A percentile compares a stretch with the other conserved stretches of the same genome.
Evolutionary conservation across 2,888 invertebrate species (phyloP).

Genomic region (Drosophila subquinaria): DNA sequence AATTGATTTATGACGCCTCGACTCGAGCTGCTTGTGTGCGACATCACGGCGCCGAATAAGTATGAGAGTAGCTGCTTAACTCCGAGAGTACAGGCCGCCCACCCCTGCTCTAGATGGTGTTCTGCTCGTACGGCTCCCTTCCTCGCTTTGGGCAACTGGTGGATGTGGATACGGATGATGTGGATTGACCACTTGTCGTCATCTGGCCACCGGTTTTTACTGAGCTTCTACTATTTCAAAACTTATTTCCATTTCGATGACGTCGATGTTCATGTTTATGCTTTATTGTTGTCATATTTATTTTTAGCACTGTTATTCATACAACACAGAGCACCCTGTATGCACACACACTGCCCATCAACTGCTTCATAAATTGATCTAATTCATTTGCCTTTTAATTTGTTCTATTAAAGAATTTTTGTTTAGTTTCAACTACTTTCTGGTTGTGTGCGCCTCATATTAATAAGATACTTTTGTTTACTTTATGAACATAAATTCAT

Average conservation of each 20-base stretch:
- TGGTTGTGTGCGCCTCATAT: slow-evolving; percentile 33
- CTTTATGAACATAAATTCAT: slow-evolving; percentile 24
- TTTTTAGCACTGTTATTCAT: slow-evolving; percentile 57
- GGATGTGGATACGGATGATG: slow-evolving; percentile 7
- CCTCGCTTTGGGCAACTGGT: slow-evolving; percentile 15
- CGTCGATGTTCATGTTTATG: slow-evolving; percentile 35
- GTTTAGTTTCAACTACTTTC: slow-evolving; percentile 39
- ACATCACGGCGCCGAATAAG: too few species aligned
- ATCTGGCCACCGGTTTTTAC: slow-evolving; percentile 54
- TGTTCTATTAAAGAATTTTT: slow-evolving; percentile 41
- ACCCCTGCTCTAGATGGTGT: slow-evolving; percentile 48
- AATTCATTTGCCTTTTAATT: slow-evolving; percentile 42
- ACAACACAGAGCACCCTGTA: slow-evolving; percentile 29
- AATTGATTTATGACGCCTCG: too few species aligned
- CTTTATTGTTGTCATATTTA: slow-evolving; percentile 68
- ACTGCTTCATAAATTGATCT: slow-evolving; percentile 54
- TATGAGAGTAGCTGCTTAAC: too few species aligned
- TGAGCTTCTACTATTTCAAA: slow-evolving; percentile 20
- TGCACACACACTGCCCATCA: slow-evolving; percentile 30
- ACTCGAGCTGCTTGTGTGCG: too few species aligned
- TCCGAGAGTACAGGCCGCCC: too few species aligned
- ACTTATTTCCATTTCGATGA: slow-evolving; percentile 50
- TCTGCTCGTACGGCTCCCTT: slow-evolving; percentile 1
- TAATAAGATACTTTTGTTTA: slow-evolving; percentile 45
- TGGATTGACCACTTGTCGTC: slow-evolving; percentile 56